phyloP scores from a whole-genome alignment of 2,888 invertebrate species.

The Sussaba pulchella region DNA sequence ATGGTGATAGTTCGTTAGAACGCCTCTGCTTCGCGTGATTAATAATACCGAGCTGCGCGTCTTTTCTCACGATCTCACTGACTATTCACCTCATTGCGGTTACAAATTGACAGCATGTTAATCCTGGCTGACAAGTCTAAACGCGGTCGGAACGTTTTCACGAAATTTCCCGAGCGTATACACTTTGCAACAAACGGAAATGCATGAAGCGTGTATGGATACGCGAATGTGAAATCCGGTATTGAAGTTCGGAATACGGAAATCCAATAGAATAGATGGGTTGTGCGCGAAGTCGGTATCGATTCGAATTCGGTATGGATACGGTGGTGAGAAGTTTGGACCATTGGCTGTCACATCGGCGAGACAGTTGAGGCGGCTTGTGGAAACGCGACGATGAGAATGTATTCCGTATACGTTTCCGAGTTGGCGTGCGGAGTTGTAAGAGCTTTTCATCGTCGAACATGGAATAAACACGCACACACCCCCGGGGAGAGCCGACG shows the following conservation, averaged over 20 bases:
- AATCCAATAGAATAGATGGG: constrained; percentile 44
- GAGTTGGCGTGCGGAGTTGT: constrained; percentile 26
- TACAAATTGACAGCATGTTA: constrained; percentile 24
- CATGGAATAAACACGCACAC: constrained; percentile 40
- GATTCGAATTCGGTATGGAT: too few relatives aligned
- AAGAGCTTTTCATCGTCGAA: constrained; percentile 58
- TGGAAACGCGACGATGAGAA: constrained; percentile 43
- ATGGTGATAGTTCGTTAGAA: background rate
- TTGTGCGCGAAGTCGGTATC: constrained; percentile 30
- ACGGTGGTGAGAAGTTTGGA: constrained; percentile 34
- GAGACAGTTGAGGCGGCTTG: constrained; percentile 51
- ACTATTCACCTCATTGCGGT: too few relatives aligned
- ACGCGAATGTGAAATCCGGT: constrained; percentile 41
- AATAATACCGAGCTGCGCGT: constrained; percentile 13
- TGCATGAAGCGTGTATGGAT: background rate
- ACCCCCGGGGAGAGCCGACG: constrained; percentile 9
- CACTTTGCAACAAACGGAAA: constrained; percentile 35
- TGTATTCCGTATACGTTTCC: constrained; percentile 11
- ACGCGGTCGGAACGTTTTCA: constrained; percentile 1
- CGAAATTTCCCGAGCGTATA: background rate
- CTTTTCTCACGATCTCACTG: background rate
- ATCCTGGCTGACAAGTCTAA: constrained; percentile 7
- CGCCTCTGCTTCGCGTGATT: constrained; percentile 18
- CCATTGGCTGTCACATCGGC: constrained; percentile 52
- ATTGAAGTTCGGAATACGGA: constrained; percentile 48